These are phyloP conservation scores for Carpatolechia fugitivella DNA, from an alignment of 2,888 invertebrate species.

Conservation along the genomic window DNA sequence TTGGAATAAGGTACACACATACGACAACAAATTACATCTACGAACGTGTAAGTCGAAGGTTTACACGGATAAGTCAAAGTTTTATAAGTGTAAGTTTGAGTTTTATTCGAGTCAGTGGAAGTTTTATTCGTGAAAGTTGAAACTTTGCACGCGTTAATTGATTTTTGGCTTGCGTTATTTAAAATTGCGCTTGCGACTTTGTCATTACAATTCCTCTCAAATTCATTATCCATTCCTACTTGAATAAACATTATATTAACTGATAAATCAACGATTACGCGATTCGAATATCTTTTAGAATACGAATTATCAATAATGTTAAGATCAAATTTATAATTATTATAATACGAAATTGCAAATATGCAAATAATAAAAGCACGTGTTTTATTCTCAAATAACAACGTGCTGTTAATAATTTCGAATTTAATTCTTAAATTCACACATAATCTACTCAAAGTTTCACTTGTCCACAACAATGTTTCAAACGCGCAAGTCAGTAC, in stretches of 20 bases:
- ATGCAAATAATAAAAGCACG: neutral
- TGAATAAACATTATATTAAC: neutral
- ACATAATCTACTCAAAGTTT: slow-evolving; percentile 2
- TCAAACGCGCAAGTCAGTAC: slow-evolving; percentile 4
- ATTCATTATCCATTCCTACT: neutral
- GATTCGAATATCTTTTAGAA: neutral
- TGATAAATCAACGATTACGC: neutral
- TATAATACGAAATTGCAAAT: neutral
- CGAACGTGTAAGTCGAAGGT: slow-evolving; percentile 13
- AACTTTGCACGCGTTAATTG: neutral
- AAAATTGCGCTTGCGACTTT: neutral
- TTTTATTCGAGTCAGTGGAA: neutral
- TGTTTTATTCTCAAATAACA: neutral
- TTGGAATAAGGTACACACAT: neutral
- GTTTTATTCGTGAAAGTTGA: neutral
- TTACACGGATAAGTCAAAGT: neutral
- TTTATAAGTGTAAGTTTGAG: neutral
- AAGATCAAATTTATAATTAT: neutral
- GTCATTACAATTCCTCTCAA: neutral
- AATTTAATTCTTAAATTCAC: slow-evolving; percentile 4
- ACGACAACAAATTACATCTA: slow-evolving; percentile 3
- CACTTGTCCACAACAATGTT: neutral
- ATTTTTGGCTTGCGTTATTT: neutral
- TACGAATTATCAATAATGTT: neutral
- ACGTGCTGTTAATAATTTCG: neutral